These are phyloP conservation scores for Coluber constrictor DNA, from an alignment of 2,797 vertebrate genomes.

Conservation along the genomic window DNA sequence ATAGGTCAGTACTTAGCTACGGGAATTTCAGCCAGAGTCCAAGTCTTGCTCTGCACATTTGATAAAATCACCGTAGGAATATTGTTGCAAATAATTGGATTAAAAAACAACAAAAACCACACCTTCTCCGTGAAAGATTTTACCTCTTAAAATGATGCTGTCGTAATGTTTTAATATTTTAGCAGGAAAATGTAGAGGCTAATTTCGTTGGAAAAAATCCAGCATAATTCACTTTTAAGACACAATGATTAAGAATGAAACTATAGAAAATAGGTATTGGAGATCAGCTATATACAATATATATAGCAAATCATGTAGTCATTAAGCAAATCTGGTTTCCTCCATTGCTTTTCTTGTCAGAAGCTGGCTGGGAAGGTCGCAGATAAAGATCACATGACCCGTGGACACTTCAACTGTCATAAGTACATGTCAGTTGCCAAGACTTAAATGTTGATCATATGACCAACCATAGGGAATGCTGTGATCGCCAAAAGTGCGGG, in stretches of 20 bases:
- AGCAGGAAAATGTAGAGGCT: background rate
- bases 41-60: conserved; percentile 41
- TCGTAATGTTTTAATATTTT: background rate
- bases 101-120: too few species aligned
- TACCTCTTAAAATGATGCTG: background rate
- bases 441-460: too few species aligned
- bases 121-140: background rate
- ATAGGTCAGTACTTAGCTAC: conserved; percentile 55
- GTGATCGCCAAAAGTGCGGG: too few species aligned
- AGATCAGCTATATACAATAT: background rate
- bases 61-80: conserved; percentile 26
- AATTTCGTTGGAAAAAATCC: background rate
- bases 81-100: conserved; percentile 20
- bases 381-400: background rate
- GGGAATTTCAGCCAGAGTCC: conserved; percentile 44
- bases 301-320: too few species aligned
- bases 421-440: too few species aligned
- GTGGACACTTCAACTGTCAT: background rate
- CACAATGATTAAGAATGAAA: background rate
- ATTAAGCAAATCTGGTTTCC: background rate
- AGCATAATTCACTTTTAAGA: background rate
- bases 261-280: background rate
- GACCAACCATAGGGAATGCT: too few species aligned
- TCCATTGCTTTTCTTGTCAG: background rate
- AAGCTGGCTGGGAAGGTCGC: background rate